phyloP scores from a whole-genome alignment of 2,113 vertebrate species.

The Origma solitaria region DNA sequence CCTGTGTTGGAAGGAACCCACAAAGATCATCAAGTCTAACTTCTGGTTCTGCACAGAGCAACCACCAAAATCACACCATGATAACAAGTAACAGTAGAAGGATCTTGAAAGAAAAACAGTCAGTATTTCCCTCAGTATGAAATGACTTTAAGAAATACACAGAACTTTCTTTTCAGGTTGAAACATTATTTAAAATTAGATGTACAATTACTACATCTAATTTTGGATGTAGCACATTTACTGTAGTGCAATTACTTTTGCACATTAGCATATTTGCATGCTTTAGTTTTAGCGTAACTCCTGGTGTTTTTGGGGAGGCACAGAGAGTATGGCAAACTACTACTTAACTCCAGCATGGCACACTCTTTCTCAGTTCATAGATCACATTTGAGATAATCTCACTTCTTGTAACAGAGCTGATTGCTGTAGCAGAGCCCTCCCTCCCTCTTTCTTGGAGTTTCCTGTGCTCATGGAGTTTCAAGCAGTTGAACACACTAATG shows the following conservation, averaged over 20 bases:
- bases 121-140: not conserved
- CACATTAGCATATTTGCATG: not conserved
- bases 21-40: not conserved
- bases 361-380: not conserved
- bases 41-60: not conserved
- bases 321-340: not conserved
- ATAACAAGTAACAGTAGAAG: not conserved
- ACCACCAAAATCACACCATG: not conserved
- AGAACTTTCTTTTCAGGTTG: not conserved
- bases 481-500: not conserved
- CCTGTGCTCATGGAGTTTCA: not conserved
- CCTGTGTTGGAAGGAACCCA: not conserved
- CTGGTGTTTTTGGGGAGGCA: not conserved
- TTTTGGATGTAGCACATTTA: too few relatives aligned
- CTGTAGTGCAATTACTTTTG: not conserved
- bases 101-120: not conserved
- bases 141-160: not conserved
- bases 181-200: not conserved
- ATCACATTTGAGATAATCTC: not conserved
- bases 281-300: not conserved
- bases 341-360: not conserved
- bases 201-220: not conserved
- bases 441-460: not conserved
- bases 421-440: not conserved
- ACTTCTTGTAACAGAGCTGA: not conserved